Conservation (phyloP, 2,797 vertebrate species). For the Bucorvus abyssinicus region DNA sequence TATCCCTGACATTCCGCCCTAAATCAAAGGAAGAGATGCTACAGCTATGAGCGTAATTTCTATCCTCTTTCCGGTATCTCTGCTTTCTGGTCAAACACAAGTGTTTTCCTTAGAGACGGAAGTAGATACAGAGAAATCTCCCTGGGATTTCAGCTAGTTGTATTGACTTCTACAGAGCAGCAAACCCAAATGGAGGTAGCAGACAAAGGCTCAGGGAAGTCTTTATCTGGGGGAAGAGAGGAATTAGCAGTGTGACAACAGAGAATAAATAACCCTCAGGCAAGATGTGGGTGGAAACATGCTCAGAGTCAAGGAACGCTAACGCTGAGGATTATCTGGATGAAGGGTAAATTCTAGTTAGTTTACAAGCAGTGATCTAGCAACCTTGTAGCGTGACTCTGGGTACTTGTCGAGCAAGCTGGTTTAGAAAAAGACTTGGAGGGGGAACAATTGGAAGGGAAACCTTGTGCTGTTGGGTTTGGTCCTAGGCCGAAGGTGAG, state of each 20-base stretch:
- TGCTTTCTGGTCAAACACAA: neutral
- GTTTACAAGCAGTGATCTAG: neutral
- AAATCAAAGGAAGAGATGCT: neutral
- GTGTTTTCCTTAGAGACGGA: neutral
- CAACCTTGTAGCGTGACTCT: neutral
- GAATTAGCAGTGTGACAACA: neutral
- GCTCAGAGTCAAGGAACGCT: neutral
- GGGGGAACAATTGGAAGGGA: neutral
- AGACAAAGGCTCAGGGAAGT: neutral
- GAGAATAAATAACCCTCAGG: neutral
- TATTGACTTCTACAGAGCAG: neutral
- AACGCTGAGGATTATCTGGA: neutral
- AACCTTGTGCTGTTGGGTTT: neutral
- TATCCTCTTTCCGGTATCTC: neutral
- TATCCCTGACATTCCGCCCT: neutral
- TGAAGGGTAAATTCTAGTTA: neutral
- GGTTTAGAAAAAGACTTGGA: neutral
- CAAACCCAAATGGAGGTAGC: neutral
- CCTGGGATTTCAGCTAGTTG: neutral
- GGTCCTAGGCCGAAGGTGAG: neutral
- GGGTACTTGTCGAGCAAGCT: neutral
- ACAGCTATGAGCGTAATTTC: neutral
- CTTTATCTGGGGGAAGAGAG: neutral
- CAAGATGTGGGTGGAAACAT: neutral
- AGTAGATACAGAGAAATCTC: neutral